Base-by-base conservation (phyloP, 2,888 invertebrate species). In the Dinocampus coccinellae region DNA sequence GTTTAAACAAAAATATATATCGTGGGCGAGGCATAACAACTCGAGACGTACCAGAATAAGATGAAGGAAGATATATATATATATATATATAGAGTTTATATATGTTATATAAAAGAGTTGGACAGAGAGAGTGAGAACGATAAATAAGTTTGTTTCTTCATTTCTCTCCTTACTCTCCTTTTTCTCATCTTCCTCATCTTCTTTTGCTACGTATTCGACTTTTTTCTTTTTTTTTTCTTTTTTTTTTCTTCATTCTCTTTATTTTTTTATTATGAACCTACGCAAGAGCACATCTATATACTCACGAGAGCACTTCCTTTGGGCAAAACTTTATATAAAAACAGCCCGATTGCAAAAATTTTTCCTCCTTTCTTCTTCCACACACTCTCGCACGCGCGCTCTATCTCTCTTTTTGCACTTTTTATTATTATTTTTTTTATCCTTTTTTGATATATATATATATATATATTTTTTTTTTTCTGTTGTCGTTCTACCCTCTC, bases 261-360 rank as follows among this genome's bases (percentile, higher is more conserved):
- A 52, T 52, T 66, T 57, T 60, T 55, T 55, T 36, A 64, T 57
- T 60, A 55, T 39, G 36, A 60, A 60, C 60, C 47, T 69, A 53
- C 34, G 29, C 39, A 53, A 55, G 66, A 58, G 73, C 70, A 69
- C 57, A 69, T 58, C 53, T 72, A 66, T 68, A 47, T n/a, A n/a
- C 47, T 68, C 47, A 58, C 34, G 69, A 71, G 72, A 24, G 66
- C 36, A 66, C 66, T 66, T 66, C 66, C 66, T 66, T 57, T 66
- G 66, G 55, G 55, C 57, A 57, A 57, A 66, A 66, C 57, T 66
- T 66, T 29, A 66, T 66, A 57, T 47, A 47, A 47, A 47, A 47
- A 47, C 47, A 47, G 16, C 47, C 20, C 47, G 16, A 6, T 47
- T 47, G 47, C 47, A 57, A 66, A 66, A 66, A n/a, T n/a, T 53